These are phyloP conservation scores for Tetranychus urticae DNA, from an alignment of 1,140 invertebrate species.

Conservation along the genomic window DNA sequence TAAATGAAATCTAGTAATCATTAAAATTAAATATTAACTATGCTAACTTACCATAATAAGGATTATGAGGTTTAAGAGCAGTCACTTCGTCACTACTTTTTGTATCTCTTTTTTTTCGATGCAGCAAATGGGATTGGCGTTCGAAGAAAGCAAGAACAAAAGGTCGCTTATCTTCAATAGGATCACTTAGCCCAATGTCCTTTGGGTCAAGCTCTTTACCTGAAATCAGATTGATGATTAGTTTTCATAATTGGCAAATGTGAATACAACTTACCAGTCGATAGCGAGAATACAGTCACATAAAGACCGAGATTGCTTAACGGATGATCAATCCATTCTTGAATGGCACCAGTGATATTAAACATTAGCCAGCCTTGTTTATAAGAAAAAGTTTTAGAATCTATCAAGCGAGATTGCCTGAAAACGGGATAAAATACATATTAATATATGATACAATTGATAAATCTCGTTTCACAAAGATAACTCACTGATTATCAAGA, in stretches of 20 bases:
- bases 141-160: neutral
- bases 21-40: neutral
- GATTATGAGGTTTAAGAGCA: neutral
- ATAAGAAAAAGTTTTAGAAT: neutral
- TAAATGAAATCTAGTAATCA: too few relatives aligned
- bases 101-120: neutral
- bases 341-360: conserved; percentile 13
- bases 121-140: neutral
- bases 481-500: neutral
- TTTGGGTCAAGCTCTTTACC: neutral
- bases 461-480: neutral
- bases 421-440: neutral
- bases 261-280: neutral
- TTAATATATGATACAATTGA: neutral
- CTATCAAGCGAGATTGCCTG: neutral
- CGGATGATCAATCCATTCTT: conserved; percentile 28
- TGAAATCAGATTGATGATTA: conserved; percentile 16
- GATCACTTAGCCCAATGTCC: too few relatives aligned
- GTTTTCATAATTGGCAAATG: conserved; percentile 26
- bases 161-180: neutral
- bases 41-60: neutral
- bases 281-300: conserved; percentile 35
- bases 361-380: conserved; percentile 12
- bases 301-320: conserved; percentile 66
- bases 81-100: neutral